Evolutionary conservation across 2,113 vertebrate species (phyloP).

Genomic region (Pimephales promelas): DNA sequence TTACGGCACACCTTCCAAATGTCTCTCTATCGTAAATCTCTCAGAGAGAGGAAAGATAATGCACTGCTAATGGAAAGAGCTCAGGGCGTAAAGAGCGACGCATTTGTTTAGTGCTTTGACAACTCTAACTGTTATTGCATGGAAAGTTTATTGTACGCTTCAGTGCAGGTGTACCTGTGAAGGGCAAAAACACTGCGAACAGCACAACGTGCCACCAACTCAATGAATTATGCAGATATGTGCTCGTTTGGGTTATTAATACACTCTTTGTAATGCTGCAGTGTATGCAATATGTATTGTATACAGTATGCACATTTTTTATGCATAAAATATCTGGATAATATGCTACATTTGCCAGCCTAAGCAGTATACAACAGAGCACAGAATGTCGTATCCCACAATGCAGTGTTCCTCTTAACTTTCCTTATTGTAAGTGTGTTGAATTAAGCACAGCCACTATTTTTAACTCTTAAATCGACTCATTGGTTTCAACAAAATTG

Average conservation of each 20-base stretch:
- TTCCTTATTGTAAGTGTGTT: neutral
- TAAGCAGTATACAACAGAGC: neutral
- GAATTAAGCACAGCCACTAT: neutral
- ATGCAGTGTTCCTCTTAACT: neutral
- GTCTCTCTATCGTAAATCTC: conserved; percentile 6
- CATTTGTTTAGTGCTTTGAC: neutral
- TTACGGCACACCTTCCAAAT: neutral
- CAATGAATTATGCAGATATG: neutral
- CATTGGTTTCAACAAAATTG: too few species aligned
- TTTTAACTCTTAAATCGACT: neutral
- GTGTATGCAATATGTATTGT: neutral
- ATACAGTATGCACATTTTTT: neutral
- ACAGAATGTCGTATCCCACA: neutral
- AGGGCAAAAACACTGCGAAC: neutral
- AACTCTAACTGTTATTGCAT: neutral
- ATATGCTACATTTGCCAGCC: neutral
- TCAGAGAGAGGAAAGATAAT: neutral
- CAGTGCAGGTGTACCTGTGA: neutral
- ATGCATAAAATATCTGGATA: neutral
- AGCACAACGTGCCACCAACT: neutral
- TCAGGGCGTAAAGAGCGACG: neutral
- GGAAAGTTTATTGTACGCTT: neutral
- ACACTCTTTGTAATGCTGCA: neutral
- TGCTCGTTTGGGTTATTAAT: neutral
- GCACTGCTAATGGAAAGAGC: conserved; percentile 10